Evolutionary conservation across 2,888 invertebrate species (phyloP), one percentile per base, ranked within the genome.

Genomic region (Drosophila colorata): DNA sequence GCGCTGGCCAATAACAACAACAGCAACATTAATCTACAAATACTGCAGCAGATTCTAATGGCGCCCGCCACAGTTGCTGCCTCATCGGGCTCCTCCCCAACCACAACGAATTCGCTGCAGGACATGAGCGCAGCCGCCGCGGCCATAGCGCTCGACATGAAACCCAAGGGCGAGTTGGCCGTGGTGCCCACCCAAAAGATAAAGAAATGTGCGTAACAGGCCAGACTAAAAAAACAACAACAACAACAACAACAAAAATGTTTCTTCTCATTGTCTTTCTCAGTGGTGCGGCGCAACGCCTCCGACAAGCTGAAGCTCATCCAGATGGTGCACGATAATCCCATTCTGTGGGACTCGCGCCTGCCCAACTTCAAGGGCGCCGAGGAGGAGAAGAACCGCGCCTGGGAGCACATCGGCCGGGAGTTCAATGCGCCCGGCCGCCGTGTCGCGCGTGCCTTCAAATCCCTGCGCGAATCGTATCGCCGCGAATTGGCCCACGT

Each of bases 251-350:
- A 31, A 18, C 0, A 35, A 20, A 25, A 25, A 7, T 7, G 25
- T 35, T 48, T 46, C 9, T 43, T 11, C 16, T 18, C 43, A 11
- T 44, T 70, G 20, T 55, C 40, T 31, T 38, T 44, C 33, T 59
- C 83, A 91, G 91, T 91, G 90, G 92, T 92, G 66, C 91, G 91
- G 18, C 92, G 91, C 25, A 91, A 91, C 71, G 92, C 91, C 41
- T 90, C 92, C 63, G 91, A 91, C 71, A 91, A 91, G 65, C 69
- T 91, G 25, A 92, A 91, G 71, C 90, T 91, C 37, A 91, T 91
- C 59, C 92, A 91, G 74, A 91, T 91, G 91, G 91, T 91, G 20
- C 92, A 91, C 59, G 90, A 90, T 38, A 91, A 92, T 77, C 91
- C 92, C 35, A 91, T 91, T 14, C 65, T 91, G 41, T 91, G 91